A percentile compares a stretch with the other conserved stretches of the same genome.
phyloP scores from a whole-genome alignment of 2,113 vertebrate genomes.

The Alethe diademata region DNA sequence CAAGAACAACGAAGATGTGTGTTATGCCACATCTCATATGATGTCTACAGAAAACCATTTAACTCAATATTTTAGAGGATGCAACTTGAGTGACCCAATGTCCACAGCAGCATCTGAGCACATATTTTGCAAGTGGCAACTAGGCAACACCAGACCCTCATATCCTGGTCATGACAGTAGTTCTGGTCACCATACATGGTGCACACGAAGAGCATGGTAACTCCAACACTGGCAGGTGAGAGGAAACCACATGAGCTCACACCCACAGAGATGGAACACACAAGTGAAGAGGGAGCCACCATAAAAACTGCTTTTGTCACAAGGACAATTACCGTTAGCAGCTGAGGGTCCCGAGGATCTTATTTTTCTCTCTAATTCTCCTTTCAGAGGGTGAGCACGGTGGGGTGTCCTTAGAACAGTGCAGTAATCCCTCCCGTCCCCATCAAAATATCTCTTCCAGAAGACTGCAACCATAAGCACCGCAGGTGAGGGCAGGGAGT shows the following conservation, averaged over 20 bases:
- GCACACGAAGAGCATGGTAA: not conserved
- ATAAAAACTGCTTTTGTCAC: not conserved
- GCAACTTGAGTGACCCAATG: not conserved
- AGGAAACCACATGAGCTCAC: not conserved
- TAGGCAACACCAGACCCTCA: not conserved
- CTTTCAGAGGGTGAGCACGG: not conserved
- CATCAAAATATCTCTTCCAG: not conserved
- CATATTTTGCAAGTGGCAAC: not conserved
- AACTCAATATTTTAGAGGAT: not conserved
- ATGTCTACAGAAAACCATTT: not conserved
- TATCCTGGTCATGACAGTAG: not conserved
- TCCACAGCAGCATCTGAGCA: not conserved
- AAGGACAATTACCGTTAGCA: not conserved
- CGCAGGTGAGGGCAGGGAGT: not conserved
- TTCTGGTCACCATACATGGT: not conserved
- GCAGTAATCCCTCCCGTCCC: not conserved
- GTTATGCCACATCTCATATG: not conserved
- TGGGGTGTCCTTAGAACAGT: not conserved
- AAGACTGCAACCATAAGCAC: not conserved
- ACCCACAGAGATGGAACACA: not conserved
- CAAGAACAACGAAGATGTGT: not conserved
- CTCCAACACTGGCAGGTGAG: not conserved
- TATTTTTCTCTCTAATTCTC: not conserved
- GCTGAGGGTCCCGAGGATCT: not conserved
- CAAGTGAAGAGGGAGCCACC: not conserved